Evolutionary conservation across 2,888 invertebrate species (phyloP).

Genomic region (Tenthredo distinguenda): DNA sequence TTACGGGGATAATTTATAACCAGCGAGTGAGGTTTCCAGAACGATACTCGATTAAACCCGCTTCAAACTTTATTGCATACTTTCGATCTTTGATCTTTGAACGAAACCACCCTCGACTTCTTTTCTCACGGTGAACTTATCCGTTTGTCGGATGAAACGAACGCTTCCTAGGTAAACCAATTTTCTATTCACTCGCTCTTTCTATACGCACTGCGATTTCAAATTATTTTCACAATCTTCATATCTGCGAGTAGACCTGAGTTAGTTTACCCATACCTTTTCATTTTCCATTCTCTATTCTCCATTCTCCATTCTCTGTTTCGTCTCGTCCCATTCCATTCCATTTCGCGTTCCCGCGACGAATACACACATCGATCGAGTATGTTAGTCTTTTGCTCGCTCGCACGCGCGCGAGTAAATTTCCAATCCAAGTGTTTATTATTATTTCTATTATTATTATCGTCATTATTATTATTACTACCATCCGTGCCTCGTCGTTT

Average conservation of each 20-base stretch:
- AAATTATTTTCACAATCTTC: background rate
- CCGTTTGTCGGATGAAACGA: background rate
- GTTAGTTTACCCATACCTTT: background rate
- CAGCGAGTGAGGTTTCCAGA: too few relatives aligned
- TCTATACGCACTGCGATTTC: background rate
- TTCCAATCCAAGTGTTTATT: background rate
- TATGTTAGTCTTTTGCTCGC: background rate
- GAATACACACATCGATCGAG: constrained; percentile 4
- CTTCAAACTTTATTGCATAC: background rate
- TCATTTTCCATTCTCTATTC: background rate
- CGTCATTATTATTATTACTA: background rate
- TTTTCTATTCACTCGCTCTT: background rate
- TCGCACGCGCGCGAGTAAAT: constrained; percentile 17
- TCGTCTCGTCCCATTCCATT: background rate
- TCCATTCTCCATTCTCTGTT: background rate
- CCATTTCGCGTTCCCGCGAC: background rate
- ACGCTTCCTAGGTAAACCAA: background rate
- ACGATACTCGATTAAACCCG: too few relatives aligned
- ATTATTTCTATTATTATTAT: background rate
- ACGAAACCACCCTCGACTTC: background rate
- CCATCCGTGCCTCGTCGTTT: background rate
- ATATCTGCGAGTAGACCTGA: background rate
- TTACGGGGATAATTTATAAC: too few relatives aligned
- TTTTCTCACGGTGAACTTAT: background rate
- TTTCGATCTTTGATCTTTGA: background rate